These are phyloP conservation scores for Cheilosia impressa DNA, from an alignment of 2,888 invertebrate genomes.

Conservation along the genomic window DNA sequence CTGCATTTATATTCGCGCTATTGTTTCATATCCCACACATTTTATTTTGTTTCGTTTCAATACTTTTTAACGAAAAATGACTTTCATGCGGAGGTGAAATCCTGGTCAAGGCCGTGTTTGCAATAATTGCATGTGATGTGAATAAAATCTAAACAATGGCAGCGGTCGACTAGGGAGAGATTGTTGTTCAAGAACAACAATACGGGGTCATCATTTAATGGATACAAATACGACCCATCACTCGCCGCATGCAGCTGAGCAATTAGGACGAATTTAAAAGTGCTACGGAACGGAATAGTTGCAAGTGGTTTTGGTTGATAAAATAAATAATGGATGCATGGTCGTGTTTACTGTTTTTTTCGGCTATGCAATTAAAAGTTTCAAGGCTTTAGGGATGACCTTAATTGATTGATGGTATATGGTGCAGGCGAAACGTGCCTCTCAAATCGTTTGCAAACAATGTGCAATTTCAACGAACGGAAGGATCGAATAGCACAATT, in stretches of 20 bases:
- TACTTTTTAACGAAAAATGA: background rate
- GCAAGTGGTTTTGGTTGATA: background rate
- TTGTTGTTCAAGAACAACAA: background rate
- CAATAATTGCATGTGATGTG: conserved; percentile 3
- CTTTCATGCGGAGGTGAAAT: background rate
- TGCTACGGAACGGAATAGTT: background rate
- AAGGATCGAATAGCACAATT: background rate
- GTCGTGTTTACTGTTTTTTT: background rate
- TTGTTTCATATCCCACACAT: background rate
- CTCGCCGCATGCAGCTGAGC: conserved; percentile 3
- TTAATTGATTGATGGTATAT: conserved; percentile 7
- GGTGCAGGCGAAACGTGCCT: conserved; percentile 2
- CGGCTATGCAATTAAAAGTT: background rate
- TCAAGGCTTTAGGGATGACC: background rate
- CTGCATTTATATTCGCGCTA: background rate
- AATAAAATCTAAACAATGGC: background rate
- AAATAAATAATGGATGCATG: background rate
- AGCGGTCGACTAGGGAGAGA: background rate
- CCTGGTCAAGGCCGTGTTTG: background rate
- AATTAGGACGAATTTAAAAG: conserved; percentile 3
- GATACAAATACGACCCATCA: background rate
- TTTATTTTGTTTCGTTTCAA: background rate
- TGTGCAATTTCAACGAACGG: background rate
- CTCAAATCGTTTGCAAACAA: background rate
- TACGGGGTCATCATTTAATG: background rate